Percentiles rank a stretch among this genome's conserved stretches.
Evolutionary conservation across 2,797 vertebrate genomes (phyloP).

Genomic region (Xerus rutilus): DNA sequence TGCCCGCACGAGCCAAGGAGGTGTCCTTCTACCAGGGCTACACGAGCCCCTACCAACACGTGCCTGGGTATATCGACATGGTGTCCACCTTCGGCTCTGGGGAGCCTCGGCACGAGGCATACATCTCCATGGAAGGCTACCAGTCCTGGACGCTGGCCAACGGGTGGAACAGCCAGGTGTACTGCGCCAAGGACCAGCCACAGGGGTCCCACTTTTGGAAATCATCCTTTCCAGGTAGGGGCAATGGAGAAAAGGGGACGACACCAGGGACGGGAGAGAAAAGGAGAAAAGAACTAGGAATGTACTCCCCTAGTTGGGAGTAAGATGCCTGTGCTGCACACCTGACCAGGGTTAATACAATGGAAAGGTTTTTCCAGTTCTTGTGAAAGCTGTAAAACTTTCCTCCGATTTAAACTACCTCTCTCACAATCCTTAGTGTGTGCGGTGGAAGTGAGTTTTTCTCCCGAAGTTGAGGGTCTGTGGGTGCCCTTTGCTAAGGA

Average conservation of each 20-base stretch:
- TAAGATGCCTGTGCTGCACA: background rate
- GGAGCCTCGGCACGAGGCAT: conserved; percentile 90
- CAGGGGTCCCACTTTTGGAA: conserved; percentile 93
- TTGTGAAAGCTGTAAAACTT: conserved; percentile 21
- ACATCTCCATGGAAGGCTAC: conserved; percentile 92
- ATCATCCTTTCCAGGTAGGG: conserved; percentile 91
- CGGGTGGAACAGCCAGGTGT: conserved; percentile 92
- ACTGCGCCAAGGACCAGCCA: conserved; percentile 92
- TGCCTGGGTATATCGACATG: conserved; percentile 92
- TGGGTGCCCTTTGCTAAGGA: background rate
- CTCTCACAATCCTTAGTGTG: background rate
- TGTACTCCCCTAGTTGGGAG: background rate
- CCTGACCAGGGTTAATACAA: background rate
- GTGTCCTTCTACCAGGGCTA: conserved; percentile 92
- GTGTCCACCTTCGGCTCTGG: conserved; percentile 90
- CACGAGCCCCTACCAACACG: conserved; percentile 90
- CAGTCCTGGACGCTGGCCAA: conserved; percentile 93
- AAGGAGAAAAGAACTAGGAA: background rate
- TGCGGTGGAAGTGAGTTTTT: background rate
- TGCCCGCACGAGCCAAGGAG: conserved; percentile 89
- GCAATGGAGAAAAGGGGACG: conserved; percentile 59
- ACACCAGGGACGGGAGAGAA: background rate
- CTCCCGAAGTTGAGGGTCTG: conserved; percentile 24
- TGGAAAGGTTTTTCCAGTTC: conserved; percentile 7
- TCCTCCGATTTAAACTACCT: background rate